A percentile compares a stretch with the other conserved stretches of the same genome.
Evolutionary conservation across 2,888 invertebrate species (phyloP).

Genomic region (Lasiommata megera): DNA sequence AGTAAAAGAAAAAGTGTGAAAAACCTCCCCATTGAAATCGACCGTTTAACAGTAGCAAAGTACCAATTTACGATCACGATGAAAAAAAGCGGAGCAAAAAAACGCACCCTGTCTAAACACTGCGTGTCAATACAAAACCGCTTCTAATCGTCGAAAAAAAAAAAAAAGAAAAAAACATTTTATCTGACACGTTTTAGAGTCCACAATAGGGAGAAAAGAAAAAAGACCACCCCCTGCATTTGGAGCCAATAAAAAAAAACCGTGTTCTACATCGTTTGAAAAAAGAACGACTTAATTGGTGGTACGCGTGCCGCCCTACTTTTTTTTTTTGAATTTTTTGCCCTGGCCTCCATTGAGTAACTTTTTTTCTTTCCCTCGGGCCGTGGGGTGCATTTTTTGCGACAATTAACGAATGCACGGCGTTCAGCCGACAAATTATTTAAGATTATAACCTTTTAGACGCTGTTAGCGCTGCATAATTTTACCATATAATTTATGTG

Average conservation of each 20-base stretch:
- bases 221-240: slow-evolving; percentile 68
- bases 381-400: slow-evolving; percentile 72
- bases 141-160: slow-evolving; percentile 52
- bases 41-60: slow-evolving; percentile 66
- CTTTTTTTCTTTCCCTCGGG: slow-evolving; percentile 34
- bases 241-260: slow-evolving; percentile 67
- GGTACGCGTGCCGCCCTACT: slow-evolving; percentile 68
- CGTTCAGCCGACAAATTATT: slow-evolving; percentile 59
- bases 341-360: slow-evolving; percentile 35
- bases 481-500: slow-evolving; percentile 40
- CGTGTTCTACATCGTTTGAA: slow-evolving; percentile 49
- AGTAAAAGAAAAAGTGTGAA: slow-evolving; percentile 39
- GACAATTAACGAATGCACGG: slow-evolving; percentile 53
- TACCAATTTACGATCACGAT: slow-evolving; percentile 53
- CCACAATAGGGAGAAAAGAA: slow-evolving; percentile 41
- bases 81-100: slow-evolving; percentile 40
- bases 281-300: slow-evolving; percentile 73
- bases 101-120: slow-evolving; percentile 55
- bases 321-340: slow-evolving; percentile 40
- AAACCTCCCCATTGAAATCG: slow-evolving; percentile 48
- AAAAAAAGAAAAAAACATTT: slow-evolving; percentile 46
- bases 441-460: slow-evolving; percentile 59
- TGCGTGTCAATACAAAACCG: slow-evolving; percentile 62
- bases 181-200: slow-evolving; percentile 59
- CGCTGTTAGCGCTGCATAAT: slow-evolving; percentile 50